phyloP scores from a whole-genome alignment of 2,797 vertebrate species.

The Holocentrus rufus region DNA sequence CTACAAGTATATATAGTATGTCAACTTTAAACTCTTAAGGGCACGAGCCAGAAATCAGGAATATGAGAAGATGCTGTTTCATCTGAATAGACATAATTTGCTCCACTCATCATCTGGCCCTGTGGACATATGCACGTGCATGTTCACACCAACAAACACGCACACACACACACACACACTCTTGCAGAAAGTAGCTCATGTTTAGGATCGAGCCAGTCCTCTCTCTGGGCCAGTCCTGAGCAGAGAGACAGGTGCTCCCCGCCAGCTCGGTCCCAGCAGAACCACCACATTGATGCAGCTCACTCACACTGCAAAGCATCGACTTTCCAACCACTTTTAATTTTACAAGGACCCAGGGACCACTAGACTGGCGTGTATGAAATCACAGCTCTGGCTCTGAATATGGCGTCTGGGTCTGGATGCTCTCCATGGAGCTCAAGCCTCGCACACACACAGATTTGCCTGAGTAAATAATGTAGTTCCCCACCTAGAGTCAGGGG shows the following conservation, averaged over 20 bases:
- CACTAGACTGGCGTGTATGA: slow-evolving; percentile 41
- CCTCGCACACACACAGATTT: slow-evolving; percentile 39
- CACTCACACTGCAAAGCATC: slow-evolving; percentile 51
- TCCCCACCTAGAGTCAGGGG: slow-evolving; percentile 33
- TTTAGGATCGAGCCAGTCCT: slow-evolving; percentile 45
- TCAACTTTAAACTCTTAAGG: not conserved
- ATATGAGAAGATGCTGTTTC: not conserved
- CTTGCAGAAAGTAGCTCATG: slow-evolving; percentile 46
- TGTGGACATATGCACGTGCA: not conserved
- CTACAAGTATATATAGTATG: no score
- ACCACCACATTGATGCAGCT: slow-evolving; percentile 39
- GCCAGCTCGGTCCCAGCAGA: slow-evolving; percentile 52
- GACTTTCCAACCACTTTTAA: slow-evolving; percentile 66
- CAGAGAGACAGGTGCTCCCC: slow-evolving; percentile 63
- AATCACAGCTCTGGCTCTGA: slow-evolving; percentile 51
- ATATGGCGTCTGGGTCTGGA: slow-evolving; percentile 53
- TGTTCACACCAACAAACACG: slow-evolving; percentile 17
- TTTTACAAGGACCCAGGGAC: slow-evolving; percentile 69
- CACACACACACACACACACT: slow-evolving; percentile 33
- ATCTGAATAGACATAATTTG: not conserved
- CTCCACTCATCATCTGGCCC: not conserved
- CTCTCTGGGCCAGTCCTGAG: slow-evolving; percentile 34
- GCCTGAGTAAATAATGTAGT: slow-evolving; percentile 67
- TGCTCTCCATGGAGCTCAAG: slow-evolving; percentile 60
- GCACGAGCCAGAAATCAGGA: not conserved